phyloP scores from a whole-genome alignment of 2,888 invertebrate species.

The Cephus nigrinus region DNA sequence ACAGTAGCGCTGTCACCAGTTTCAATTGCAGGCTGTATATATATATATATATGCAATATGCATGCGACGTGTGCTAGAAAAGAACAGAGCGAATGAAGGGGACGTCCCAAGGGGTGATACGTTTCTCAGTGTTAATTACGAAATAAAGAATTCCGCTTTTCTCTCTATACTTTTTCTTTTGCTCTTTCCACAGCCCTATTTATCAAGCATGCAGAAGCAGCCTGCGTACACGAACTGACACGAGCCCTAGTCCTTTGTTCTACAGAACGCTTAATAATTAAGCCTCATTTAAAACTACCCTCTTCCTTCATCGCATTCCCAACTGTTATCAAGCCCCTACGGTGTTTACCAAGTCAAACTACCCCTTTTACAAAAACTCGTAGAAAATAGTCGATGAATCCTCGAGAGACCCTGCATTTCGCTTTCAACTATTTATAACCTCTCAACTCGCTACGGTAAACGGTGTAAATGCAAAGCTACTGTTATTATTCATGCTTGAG shows the following conservation, averaged over 20 bases:
- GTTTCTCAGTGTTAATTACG: slow-evolving; percentile 14
- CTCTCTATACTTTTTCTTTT: slow-evolving; percentile 1
- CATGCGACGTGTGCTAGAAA: not conserved
- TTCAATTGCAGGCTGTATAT: not conserved
- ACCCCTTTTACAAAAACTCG: not conserved
- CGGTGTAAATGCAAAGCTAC: not conserved
- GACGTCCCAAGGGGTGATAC: not conserved
- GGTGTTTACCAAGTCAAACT: not conserved
- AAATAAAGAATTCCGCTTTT: slow-evolving; percentile 25
- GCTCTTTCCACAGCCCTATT: not conserved
- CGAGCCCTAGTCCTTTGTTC: not conserved
- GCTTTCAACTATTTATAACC: not conserved
- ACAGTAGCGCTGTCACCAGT: not conserved
- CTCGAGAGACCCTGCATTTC: not conserved
- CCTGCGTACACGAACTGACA: not conserved
- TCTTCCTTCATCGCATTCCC: not conserved
- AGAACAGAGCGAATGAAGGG: not conserved
- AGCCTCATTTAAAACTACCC: slow-evolving; percentile 14
- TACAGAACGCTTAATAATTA: slow-evolving; percentile 7
- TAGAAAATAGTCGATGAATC: not conserved
- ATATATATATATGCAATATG: not conserved
- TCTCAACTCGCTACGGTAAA: not conserved
- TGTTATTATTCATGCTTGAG: not conserved
- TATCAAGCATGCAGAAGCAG: not conserved
- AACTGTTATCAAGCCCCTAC: not conserved